Conservation (phyloP, 2,888 invertebrate genomes). For the Keiferia lycopersicella region DNA sequence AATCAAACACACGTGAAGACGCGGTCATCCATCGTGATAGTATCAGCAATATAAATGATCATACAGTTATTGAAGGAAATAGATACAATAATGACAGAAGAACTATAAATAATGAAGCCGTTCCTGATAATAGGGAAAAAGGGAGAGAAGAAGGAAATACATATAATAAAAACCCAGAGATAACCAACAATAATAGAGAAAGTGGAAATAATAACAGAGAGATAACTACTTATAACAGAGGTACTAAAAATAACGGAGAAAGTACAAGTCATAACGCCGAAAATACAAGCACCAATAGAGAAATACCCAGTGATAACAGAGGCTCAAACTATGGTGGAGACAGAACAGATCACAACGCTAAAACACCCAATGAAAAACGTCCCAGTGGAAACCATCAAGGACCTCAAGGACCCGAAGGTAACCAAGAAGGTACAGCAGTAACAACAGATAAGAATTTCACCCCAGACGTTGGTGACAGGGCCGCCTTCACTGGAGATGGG, state of each 20-base stretch:
- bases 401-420: neutral
- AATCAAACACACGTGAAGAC: neutral
- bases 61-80: neutral
- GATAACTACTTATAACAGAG: neutral
- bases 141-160: neutral
- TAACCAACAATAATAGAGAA: neutral
- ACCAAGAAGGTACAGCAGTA: neutral
- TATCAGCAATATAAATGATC: neutral
- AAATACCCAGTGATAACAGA: neutral
- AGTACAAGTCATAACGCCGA: neutral
- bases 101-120: neutral
- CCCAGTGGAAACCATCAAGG: neutral
- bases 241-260: neutral
- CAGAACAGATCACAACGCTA: neutral
- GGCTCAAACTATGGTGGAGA: neutral
- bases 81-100: neutral
- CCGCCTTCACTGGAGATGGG: conserved; percentile 40
- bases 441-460: neutral
- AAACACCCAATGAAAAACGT: neutral
- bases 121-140: neutral
- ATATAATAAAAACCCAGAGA: neutral
- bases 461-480: conserved; percentile 36
- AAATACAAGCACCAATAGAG: neutral
- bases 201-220: neutral
- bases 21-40: neutral